Base-by-base conservation (phyloP, 2,797 vertebrate genomes). In the Parambassis ranga region DNA sequence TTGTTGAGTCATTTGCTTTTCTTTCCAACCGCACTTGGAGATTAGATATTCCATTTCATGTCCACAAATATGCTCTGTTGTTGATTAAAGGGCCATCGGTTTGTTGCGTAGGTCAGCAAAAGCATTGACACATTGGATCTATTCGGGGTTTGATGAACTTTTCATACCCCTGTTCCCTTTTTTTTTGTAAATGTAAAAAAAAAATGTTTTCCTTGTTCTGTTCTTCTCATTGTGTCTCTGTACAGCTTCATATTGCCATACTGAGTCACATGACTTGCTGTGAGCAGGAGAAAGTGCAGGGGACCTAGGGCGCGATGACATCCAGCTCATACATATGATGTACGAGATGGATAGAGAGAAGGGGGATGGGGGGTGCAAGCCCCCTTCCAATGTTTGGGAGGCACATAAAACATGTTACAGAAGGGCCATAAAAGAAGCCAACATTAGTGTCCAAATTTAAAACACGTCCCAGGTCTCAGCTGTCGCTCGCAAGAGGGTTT, bases 381-480 rank as follows among this genome's bases (percentile, higher is more conserved):
- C n/a, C 50, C 2, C 30, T 77, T 86, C 77, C 77, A 82, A 39
- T 81, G 50, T 86, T 75, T 71, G 79, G 59, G 69, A 83, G 71
- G 66, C 65, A 75, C 70, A 81, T 86, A 80, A 87, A 89, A 86
- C 76, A 88, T 73, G 79, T 79, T 80, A 78, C 71, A 87, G 78
- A 81, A 79, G 57, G 62, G 62, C 47, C 13, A 39, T 84, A 77
- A 81, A 84, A 82, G 80, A 47, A 76, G 62, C 71, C 71, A 77
- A 73, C 59, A 71, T 87, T 78, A 69, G 75, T 81, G 75, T 85
- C 77, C 82, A 90, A 88, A 88, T 88, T 85, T 79, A 87, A 89
- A 91, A 89, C 89, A 85, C 79, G 83, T 88, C 79, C 82, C 79
- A 81, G 75, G 79, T 85, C 76, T 78, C 68, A 82, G 82, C 73